These are phyloP conservation scores for Elmis aenea DNA, from an alignment of 2,888 invertebrate species.

Conservation along the genomic window DNA sequence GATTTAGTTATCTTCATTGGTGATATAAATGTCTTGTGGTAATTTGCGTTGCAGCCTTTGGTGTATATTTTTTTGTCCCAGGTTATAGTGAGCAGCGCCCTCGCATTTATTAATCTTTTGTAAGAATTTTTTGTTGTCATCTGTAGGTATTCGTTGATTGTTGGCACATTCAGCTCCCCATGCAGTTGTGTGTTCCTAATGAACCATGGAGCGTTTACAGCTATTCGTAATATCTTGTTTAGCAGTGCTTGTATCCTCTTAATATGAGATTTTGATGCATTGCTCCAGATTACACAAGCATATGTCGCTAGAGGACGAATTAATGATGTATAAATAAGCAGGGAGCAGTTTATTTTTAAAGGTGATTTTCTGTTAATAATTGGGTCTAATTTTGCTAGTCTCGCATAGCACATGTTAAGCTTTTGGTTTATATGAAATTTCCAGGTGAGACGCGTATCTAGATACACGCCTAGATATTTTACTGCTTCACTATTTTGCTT, in stretches of 20 bases:
- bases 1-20: too few relatives aligned
- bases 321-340: slow-evolving; percentile 3
- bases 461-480: slow-evolving; percentile 6
- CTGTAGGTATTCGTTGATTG: too few relatives aligned
- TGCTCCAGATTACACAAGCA: slow-evolving; percentile 1
- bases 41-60: too few relatives aligned
- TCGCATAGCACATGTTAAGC: not conserved
- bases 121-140: too few relatives aligned
- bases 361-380: slow-evolving; percentile 5
- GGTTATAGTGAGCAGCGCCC: too few relatives aligned
- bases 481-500: slow-evolving; percentile 1
- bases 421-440: slow-evolving; percentile 5
- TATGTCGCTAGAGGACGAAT: slow-evolving; percentile 3
- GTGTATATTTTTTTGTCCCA: too few relatives aligned
- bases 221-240: slow-evolving; percentile 5
- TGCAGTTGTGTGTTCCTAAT: slow-evolving; percentile 2
- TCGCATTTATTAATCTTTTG: too few relatives aligned
- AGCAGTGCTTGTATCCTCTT: too few relatives aligned
- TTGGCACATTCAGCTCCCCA: not conserved
- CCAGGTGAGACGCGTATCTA: slow-evolving; percentile 5
- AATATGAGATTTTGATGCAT: slow-evolving; percentile 2
- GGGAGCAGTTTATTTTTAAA: slow-evolving; percentile 2
- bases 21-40: too few relatives aligned
- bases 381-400: slow-evolving; percentile 3
- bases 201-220: slow-evolving; percentile 5